These are phyloP conservation scores for Hydriomena furcata DNA, from an alignment of 2,888 invertebrate genomes.

Conservation along the genomic window DNA sequence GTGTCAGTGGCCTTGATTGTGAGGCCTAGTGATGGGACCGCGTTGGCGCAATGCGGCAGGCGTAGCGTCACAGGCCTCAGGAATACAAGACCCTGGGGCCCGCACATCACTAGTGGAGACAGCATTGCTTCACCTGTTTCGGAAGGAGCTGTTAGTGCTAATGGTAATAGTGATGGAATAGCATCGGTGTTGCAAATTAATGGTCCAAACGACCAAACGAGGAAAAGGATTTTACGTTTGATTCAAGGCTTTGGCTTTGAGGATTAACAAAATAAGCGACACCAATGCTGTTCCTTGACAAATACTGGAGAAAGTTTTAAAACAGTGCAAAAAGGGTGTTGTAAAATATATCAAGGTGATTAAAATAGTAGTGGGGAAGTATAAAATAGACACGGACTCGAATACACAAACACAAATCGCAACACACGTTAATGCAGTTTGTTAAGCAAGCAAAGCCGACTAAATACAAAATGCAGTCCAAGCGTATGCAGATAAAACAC, in stretches of 20 bases:
- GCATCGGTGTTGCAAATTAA: constrained; percentile 20
- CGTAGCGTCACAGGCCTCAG: constrained; percentile 94
- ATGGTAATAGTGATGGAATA: constrained; percentile 18
- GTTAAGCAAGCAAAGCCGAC: constrained; percentile 47
- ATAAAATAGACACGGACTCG: constrained; percentile 40
- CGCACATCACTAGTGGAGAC: constrained; percentile 98
- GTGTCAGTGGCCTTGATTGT: constrained; percentile 92
- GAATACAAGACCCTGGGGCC: constrained; percentile 96
- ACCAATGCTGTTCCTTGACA: constrained; percentile 29
- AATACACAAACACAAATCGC: constrained; percentile 83
- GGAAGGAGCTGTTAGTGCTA: constrained; percentile 28
- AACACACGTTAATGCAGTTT: constrained; percentile 61
- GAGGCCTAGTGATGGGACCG: constrained; percentile 89
- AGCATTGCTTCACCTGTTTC: constrained; percentile 94
- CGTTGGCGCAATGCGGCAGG: constrained; percentile 93
- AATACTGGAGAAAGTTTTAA: constrained; percentile 4
- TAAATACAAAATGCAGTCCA: constrained; percentile 24
- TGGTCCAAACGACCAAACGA: too few relatives aligned
- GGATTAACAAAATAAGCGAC: constrained; percentile 3
- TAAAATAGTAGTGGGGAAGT: constrained; percentile 31
- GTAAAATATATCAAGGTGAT: constrained; percentile 20
- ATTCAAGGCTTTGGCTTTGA: too few relatives aligned
- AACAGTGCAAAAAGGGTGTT: constrained; percentile 28
- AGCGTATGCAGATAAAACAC: constrained; percentile 20
- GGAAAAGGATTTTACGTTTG: too few relatives aligned